Evolutionary conservation across 2,797 vertebrate species (phyloP).

Genomic region (Micropoecilia bifurca): DNA sequence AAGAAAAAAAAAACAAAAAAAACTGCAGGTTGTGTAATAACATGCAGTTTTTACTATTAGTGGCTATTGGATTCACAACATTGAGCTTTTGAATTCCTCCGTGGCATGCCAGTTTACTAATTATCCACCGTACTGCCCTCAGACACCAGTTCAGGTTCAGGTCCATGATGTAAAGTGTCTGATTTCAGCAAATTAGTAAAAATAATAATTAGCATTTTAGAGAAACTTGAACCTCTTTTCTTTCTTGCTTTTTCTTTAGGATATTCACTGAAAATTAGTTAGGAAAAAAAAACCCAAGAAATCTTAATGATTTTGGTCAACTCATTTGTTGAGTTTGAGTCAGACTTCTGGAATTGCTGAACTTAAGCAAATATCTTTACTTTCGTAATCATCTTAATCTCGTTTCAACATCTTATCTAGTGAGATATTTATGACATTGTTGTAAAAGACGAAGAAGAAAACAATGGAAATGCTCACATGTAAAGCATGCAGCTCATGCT

Average conservation of each 20-base stretch:
- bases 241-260: neutral
- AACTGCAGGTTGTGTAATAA: neutral
- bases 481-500: neutral
- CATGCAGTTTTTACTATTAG: neutral
- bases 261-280: neutral
- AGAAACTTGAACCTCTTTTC: constrained; percentile 22
- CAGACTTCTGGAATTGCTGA: neutral
- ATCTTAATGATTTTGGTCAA: neutral
- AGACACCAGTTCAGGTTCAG: neutral
- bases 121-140: neutral
- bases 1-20: no score
- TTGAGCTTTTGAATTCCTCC: neutral
- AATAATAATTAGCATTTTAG: neutral
- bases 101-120: neutral
- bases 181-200: constrained; percentile 12
- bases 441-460: constrained; percentile 40
- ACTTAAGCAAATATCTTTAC: constrained; percentile 17
- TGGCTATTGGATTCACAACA: neutral
- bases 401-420: constrained; percentile 67
- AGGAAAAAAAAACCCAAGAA: neutral
- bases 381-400: constrained; percentile 61
- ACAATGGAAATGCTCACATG: neutral
- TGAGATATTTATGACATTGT: constrained; percentile 74
- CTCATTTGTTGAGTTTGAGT: neutral
- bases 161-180: constrained; percentile 4